Percentiles rank a stretch among this genome's conserved stretches.
phyloP scores from a whole-genome alignment of 2,113 vertebrate genomes.

The Caloenas nicobarica region DNA sequence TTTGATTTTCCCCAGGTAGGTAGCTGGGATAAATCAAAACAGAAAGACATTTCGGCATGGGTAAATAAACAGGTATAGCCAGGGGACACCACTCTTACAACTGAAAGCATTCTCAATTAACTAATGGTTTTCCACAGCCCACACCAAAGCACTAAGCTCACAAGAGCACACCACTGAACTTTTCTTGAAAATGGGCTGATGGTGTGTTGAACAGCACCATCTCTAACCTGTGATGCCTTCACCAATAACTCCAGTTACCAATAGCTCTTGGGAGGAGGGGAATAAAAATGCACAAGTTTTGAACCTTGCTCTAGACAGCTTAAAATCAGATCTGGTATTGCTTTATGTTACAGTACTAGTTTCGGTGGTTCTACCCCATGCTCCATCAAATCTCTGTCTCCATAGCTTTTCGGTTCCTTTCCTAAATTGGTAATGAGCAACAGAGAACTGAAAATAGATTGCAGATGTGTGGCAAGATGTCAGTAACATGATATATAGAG shows the following conservation, averaged over 20 bases:
- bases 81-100: background rate
- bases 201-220: background rate
- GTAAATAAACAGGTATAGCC: background rate
- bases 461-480: constrained; percentile 49
- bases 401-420: constrained; percentile 28
- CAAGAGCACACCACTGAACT: background rate
- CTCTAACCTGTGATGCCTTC: background rate
- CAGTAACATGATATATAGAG: constrained; percentile 48
- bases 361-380: background rate
- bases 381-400: background rate
- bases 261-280: background rate
- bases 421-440: constrained; percentile 44
- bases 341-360: background rate
- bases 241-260: background rate
- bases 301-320: background rate
- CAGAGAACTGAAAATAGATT: constrained; percentile 64
- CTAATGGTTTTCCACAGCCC: background rate
- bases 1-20: background rate
- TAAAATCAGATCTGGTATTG: background rate
- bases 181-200: background rate
- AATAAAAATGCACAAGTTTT: background rate
- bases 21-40: background rate
- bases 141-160: background rate
- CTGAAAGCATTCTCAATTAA: background rate
- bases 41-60: background rate